Evolutionary conservation across 2,113 vertebrate species (phyloP).

Genomic region (Erythrocercus mccallii): DNA sequence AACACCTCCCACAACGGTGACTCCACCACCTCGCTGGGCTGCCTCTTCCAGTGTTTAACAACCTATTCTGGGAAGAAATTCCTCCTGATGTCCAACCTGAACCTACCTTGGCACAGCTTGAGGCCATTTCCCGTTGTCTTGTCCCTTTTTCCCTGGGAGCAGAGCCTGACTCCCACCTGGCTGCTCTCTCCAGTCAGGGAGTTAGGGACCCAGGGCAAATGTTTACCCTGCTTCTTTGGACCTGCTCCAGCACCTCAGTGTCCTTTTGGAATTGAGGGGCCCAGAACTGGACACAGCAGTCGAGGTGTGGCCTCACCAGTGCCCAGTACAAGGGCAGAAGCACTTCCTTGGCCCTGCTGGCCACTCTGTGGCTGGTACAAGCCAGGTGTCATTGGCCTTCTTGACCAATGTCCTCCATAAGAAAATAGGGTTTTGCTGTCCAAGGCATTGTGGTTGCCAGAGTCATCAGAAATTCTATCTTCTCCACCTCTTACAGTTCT

Average conservation of each 20-base stretch:
- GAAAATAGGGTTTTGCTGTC: background rate
- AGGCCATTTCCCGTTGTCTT: background rate
- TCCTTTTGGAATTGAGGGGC: background rate
- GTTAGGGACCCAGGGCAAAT: no score
- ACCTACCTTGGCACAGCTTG: background rate
- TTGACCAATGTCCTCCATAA: background rate
- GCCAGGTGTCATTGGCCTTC: background rate
- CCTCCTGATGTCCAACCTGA: background rate
- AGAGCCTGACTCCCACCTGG: background rate
- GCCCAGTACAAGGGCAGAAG: background rate
- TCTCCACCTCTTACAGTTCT: background rate
- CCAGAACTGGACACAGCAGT: background rate
- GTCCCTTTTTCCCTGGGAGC: background rate
- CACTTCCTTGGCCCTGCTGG: background rate
- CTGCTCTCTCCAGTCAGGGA: background rate
- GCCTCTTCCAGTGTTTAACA: background rate
- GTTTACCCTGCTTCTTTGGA: no score
- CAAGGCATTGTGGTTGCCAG: background rate
- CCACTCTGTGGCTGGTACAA: background rate
- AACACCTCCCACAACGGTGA: background rate
- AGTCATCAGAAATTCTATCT: conserved; percentile 31
- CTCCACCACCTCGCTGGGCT: background rate
- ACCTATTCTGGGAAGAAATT: background rate
- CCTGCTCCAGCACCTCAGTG: background rate
- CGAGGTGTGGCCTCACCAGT: background rate